Conservation (phyloP, 2,888 invertebrate species). For the Lycia hirtaria region DNA sequence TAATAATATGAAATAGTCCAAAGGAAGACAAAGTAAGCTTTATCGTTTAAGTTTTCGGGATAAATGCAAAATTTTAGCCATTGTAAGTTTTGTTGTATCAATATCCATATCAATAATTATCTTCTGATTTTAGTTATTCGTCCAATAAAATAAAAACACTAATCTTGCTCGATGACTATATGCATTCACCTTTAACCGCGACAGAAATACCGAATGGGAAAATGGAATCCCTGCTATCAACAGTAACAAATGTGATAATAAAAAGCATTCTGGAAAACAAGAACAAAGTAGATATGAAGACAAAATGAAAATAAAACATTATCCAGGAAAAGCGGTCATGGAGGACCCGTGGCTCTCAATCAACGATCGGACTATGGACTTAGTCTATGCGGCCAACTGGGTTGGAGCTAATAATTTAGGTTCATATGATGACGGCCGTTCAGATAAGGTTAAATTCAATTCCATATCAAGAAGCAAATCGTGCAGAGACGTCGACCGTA, state of each 20-base stretch:
- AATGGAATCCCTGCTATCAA: conserved; percentile 54
- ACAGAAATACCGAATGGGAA: conserved; percentile 44
- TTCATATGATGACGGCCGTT: conserved; percentile 64
- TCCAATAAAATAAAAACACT: neutral
- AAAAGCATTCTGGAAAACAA: conserved; percentile 2
- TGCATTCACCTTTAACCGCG: conserved; percentile 14
- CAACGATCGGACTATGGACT: conserved; percentile 89
- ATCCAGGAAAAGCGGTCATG: conserved; percentile 93
- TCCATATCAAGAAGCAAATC: conserved; percentile 82
- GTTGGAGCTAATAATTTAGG: conserved; percentile 88
- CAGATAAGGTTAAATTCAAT: conserved; percentile 70
- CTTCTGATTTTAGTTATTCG: conserved; percentile 14
- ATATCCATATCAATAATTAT: too few relatives aligned
- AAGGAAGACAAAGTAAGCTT: conserved; percentile 35
- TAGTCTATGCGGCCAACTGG: conserved; percentile 94
- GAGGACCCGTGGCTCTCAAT: conserved; percentile 90
- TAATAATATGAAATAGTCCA: too few relatives aligned
- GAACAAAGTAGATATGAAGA: conserved; percentile 33
- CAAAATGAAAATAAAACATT: conserved; percentile 93
- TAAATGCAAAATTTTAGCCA: conserved; percentile 51
- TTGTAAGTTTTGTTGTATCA: conserved; percentile 52
- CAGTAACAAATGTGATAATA: conserved; percentile 21
- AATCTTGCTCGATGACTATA: conserved; percentile 1
- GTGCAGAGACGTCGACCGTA: conserved; percentile 75
- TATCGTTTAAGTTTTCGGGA: conserved; percentile 36